Conservation (phyloP, 2,113 vertebrate genomes). For the Chitala chitala region DNA sequence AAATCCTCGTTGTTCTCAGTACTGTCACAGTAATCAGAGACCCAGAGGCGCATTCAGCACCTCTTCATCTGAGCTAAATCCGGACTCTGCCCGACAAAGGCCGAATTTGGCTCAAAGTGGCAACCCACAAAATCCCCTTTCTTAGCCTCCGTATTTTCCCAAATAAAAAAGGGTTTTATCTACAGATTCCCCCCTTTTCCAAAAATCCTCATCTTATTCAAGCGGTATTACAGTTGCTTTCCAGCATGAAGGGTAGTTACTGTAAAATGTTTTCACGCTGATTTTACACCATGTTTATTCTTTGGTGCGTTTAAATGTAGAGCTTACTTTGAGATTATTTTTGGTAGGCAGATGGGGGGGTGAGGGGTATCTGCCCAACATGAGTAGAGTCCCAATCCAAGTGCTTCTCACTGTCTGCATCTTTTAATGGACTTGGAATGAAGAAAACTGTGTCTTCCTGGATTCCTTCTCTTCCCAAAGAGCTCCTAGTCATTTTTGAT, state of each 20-base stretch:
- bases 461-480: too few species aligned
- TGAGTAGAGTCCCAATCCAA: neutral
- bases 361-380: too few species aligned
- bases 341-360: neutral
- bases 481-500: too few species aligned
- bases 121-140: conserved; percentile 53
- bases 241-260: conserved; percentile 12
- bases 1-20: conserved; percentile 22
- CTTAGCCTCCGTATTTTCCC: conserved; percentile 43
- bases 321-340: neutral
- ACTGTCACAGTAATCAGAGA: conserved; percentile 25
- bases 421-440: too few species aligned
- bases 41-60: neutral
- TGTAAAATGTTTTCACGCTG: neutral
- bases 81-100: conserved; percentile 54
- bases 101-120: conserved; percentile 52
- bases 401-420: neutral
- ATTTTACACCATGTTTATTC: conserved; percentile 13
- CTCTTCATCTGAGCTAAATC: conserved; percentile 52
- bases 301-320: neutral
- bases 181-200: neutral
- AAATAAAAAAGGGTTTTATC: conserved; percentile 16
- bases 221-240: neutral
- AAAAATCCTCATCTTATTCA: neutral
- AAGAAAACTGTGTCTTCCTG: too few species aligned